Evolutionary conservation across 1,140 invertebrate genomes (phyloP), one percentile per base, ranked within the genome.

Genomic region (Triops longicaudatus): DNA sequence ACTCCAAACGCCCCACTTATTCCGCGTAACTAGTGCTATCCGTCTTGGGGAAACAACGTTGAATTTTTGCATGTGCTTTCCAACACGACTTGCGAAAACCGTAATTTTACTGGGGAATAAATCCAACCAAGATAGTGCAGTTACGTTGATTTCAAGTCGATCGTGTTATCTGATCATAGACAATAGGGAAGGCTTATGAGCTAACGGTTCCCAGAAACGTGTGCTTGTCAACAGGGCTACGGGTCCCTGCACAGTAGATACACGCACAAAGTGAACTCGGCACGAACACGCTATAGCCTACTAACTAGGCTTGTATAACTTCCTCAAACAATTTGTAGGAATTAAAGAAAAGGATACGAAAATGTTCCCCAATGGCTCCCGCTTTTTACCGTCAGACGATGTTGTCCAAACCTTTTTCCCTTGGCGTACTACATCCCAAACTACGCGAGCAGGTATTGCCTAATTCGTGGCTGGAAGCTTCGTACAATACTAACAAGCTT

Each of bases 21-120:
- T 63, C 50, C 14, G 50, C 50, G 50, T 63, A 63, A 63, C 50
- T 63, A 63, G 50, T 63, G 22, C 50, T 63, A 63, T 22, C 50
- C 50, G 50, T 22, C 50, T 63, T 63, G 14, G 22, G 11, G 22
- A 63, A 63, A 12, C 50, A 63, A 63, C 50, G 50, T 22, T 63
- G 17, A 63, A 63, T 63, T 63, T 63, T 63, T 63, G 50, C 50
- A 17, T 22, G 50, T 63, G 50, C n/a, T 63, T 63, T 37, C 31
- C 10, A 63, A 22, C 22, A n/a, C 14, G 22, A 14, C 50, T 63
- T 63, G n/a, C n/a, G 22, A 63, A 63, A 22, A 63, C 17, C 50
- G 50, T 63, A 9, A 14, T 63, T 63, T 63, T 63, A 37, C 31
- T 14, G 3, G 14, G 10, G 14, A 63, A 14, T 63, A 14, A n/a